Base-by-base conservation (phyloP, 2,888 invertebrate species). In the Notocelia uddmanniana region DNA sequence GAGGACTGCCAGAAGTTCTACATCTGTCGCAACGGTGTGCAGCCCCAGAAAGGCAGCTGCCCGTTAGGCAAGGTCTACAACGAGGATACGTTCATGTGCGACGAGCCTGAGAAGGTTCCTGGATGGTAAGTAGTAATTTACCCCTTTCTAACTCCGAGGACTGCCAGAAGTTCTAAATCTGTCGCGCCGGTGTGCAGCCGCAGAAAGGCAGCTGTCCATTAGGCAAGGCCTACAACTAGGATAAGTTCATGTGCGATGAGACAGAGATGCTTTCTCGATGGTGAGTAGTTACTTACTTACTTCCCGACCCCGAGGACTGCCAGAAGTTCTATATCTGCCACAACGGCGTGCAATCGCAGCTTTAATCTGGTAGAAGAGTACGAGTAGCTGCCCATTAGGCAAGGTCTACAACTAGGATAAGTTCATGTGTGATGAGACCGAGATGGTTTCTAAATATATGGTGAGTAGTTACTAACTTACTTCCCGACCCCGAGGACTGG, bases 1-100 rank as follows among this genome's bases (percentile, higher is more conserved):
- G 96, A 96, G 26, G 97, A 97, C 86, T 97, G 97, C 85, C 96
- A 96, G 83, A 97, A 97, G 84, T 97, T 97, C 93, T 97, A 97
- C 92, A 97, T 97, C 80, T 97, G 97, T 89, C 94, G 96, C 75
- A 96, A 97, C 80, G 97, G 96, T 0, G 94, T 96, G 3, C 95
- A 95, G 79, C 97, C 97, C 0, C 96, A 97, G 84, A 96, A 96
- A 81, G 96, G 97, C 8, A 95, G 96, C 79, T 97, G 97, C 82
- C 94, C 96, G 0, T 91, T 94, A 0, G 97, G 96, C 52, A 95
- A 95, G 68, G 97, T 97, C 58, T 97, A 97, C 92, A 97, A 97
- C 80, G 96, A 97, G 77, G 96, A 96, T 18, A 95, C 95, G 8
- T 96, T 96, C 82, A 95, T 95, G 87, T 97, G 97, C 80, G 97